These are phyloP conservation scores for Poecile montanus DNA, from an alignment of 2,797 vertebrate species.

Conservation along the genomic window DNA sequence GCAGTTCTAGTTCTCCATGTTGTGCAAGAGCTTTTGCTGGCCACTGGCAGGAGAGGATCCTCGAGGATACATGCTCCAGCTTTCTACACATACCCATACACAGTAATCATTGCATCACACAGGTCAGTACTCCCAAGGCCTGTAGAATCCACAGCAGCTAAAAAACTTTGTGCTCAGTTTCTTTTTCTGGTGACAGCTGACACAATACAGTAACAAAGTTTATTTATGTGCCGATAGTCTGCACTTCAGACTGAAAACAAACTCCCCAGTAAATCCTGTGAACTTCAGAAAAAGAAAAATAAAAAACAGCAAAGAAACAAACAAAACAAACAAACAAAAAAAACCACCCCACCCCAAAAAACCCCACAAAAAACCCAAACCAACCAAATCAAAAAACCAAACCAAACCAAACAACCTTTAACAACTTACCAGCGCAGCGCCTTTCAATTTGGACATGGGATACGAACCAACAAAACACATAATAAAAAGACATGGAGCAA, in stretches of 20 bases:
- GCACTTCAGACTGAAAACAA: background rate
- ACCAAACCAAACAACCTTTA: background rate
- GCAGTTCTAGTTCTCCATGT: background rate
- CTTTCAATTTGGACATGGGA: background rate
- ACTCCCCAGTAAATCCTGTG: background rate
- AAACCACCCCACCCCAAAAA: too few species aligned
- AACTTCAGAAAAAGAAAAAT: rapidly evolving
- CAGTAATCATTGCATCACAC: background rate
- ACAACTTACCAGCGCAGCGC: background rate
- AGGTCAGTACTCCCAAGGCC: background rate
- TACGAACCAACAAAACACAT: background rate
- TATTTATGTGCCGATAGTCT: background rate
- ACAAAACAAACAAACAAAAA: too few species aligned
- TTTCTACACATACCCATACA: background rate
- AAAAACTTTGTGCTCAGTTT: background rate
- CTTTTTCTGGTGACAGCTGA: background rate
- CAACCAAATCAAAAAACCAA: too few species aligned
- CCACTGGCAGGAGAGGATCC: background rate
- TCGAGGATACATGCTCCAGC: background rate
- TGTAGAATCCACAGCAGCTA: background rate
- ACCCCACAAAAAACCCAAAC: rapidly evolving
- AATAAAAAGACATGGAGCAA: background rate
- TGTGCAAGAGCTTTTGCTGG: background rate
- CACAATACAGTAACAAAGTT: background rate
- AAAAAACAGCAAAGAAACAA: too few species aligned